These are phyloP conservation scores for Paedocypris sp. DNA, from an alignment of 2,113 vertebrate species.

Conservation along the genomic window DNA sequence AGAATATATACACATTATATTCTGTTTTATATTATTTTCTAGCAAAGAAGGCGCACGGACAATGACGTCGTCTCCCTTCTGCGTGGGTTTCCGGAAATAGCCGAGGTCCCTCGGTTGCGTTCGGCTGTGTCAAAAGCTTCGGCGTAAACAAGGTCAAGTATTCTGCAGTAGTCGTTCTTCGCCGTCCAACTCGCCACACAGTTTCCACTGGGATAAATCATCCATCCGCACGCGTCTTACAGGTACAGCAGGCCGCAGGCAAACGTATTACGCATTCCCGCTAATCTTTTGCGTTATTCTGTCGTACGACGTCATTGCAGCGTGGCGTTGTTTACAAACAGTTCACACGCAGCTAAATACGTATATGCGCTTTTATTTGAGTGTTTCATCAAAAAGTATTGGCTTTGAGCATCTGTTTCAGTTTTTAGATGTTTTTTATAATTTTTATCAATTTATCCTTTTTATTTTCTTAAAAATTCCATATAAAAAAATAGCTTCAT, in stretches of 20 bases:
- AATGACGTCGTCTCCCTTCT: neutral
- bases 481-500: too few relatives aligned
- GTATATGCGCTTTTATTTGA: neutral
- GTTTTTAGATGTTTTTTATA: too few relatives aligned
- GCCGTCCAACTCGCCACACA: neutral
- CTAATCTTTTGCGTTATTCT: neutral
- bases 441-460: too few relatives aligned
- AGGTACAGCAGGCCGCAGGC: neutral
- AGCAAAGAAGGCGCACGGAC: slow-evolving; percentile 10
- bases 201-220: neutral
- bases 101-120: slow-evolving; percentile 34
- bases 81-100: slow-evolving; percentile 31
- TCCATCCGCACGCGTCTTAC: neutral
- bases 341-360: neutral
- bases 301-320: neutral
- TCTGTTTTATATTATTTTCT: too few relatives aligned
- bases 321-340: slow-evolving; percentile 5
- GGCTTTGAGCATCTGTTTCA: too few relatives aligned
- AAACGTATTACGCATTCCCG: neutral
- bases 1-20: too few relatives aligned
- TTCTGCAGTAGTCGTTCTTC: slow-evolving; percentile 39
- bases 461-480: too few relatives aligned
- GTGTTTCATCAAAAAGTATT: neutral
- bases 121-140: slow-evolving; percentile 24
- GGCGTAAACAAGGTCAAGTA: slow-evolving; percentile 62